Conservation (phyloP, 2,113 vertebrate genomes). For the Nothobranchius kuhntae region DNA sequence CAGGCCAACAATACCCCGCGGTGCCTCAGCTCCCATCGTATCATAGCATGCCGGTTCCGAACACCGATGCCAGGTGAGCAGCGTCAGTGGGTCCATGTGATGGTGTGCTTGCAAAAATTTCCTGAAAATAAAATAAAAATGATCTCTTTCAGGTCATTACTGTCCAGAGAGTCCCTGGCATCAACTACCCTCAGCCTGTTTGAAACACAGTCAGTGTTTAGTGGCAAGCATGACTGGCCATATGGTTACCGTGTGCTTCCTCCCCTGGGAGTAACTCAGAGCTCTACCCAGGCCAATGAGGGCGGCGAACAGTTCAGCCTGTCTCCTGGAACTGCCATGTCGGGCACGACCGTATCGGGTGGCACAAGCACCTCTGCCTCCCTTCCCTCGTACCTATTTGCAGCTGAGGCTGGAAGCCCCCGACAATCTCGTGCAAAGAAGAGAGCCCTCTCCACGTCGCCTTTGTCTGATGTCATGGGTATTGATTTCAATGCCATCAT, state of each 20-base stretch:
- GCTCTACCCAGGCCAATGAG: constrained; percentile 78
- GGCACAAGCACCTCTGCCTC: constrained; percentile 80
- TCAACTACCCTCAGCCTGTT: constrained; percentile 86
- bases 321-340: constrained; percentile 76
- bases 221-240: constrained; percentile 86
- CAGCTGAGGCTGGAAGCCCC: constrained; percentile 81
- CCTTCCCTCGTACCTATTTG: constrained; percentile 85
- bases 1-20: constrained; percentile 73
- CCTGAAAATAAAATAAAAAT: constrained; percentile 22
- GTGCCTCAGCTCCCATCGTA: constrained; percentile 77
- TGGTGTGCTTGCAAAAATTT: constrained; percentile 10
- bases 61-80: constrained; percentile 88
- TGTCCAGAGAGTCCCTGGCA: constrained; percentile 85
- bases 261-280: constrained; percentile 73
- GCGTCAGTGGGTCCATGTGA: constrained; percentile 3
- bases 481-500: constrained; percentile 93
- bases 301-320: constrained; percentile 77
- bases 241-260: constrained; percentile 83
- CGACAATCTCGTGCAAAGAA: constrained; percentile 84
- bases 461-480: constrained; percentile 89
- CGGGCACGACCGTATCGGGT: constrained; percentile 69
- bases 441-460: constrained; percentile 86
- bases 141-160: constrained; percentile 82
- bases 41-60: constrained; percentile 77
- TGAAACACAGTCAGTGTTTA: constrained; percentile 85